Evolutionary conservation across 2,113 vertebrate genomes (phyloP).

Genomic region (Brachyistius frenatus): DNA sequence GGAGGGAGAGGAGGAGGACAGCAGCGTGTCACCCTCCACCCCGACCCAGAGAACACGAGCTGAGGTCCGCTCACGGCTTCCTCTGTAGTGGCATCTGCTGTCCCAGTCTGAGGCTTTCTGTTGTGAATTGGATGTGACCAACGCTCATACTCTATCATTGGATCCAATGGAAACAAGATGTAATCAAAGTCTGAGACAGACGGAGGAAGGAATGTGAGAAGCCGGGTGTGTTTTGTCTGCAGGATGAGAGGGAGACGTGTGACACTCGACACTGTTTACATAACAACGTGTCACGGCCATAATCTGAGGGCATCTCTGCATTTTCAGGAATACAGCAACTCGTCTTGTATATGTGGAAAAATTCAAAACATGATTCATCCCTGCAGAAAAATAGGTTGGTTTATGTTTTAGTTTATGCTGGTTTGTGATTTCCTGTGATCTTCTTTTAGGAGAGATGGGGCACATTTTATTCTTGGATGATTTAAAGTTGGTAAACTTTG

Average conservation of each 20-base stretch:
- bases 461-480: slow-evolving; percentile 41
- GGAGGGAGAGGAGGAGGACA: background rate
- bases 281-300: slow-evolving; percentile 71
- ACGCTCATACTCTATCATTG: slow-evolving; percentile 57
- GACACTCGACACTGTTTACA: slow-evolving; percentile 78
- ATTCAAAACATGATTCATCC: slow-evolving; percentile 66
- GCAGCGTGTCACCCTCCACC: slow-evolving; percentile 1
- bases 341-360: slow-evolving; percentile 47
- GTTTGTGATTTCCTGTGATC: slow-evolving; percentile 66
- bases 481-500: slow-evolving; percentile 39
- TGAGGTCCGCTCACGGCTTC: slow-evolving; percentile 23
- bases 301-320: slow-evolving; percentile 55
- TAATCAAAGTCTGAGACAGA: slow-evolving; percentile 61
- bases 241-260: slow-evolving; percentile 62
- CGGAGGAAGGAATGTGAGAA: slow-evolving; percentile 55
- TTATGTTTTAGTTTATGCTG: slow-evolving; percentile 43
- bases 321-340: slow-evolving; percentile 43
- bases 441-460: slow-evolving; percentile 42
- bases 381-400: slow-evolving; percentile 37
- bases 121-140: slow-evolving; percentile 66
- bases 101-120: slow-evolving; percentile 34
- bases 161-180: slow-evolving; percentile 71
- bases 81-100: slow-evolving; percentile 44
- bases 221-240: slow-evolving; percentile 73
- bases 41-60: slow-evolving; percentile 14